A percentile compares a stretch with the other conserved stretches of the same genome.
phyloP scores from a whole-genome alignment of 2,888 invertebrate genomes.

The Ariolimax columbianus region DNA sequence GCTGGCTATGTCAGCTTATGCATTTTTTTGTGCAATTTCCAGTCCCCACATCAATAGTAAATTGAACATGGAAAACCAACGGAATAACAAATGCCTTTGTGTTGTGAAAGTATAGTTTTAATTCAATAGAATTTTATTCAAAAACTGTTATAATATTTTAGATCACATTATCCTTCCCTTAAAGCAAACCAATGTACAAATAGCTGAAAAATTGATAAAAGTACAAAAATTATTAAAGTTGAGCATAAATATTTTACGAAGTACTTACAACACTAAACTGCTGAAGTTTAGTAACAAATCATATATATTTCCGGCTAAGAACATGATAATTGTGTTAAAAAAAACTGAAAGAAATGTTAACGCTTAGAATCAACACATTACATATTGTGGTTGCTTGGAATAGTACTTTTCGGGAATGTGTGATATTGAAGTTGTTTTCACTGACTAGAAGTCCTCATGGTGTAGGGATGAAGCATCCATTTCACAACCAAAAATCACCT shows the following conservation, averaged over 20 bases:
- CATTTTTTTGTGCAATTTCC: too few relatives aligned
- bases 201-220: background rate
- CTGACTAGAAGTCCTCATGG: too few relatives aligned
- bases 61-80: background rate
- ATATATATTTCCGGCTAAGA: background rate
- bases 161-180: conserved; percentile 19
- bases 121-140: background rate
- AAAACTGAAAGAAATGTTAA: background rate
- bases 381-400: background rate
- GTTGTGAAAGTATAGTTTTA: background rate
- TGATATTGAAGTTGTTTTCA: too few relatives aligned
- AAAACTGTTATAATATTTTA: background rate
- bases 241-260: background rate
- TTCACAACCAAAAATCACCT: too few relatives aligned
- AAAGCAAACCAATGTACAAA: background rate
- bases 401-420: too few relatives aligned
- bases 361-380: background rate
- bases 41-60: too few relatives aligned
- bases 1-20: too few relatives aligned
- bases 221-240: background rate
- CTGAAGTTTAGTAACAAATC: background rate
- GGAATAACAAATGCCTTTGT: background rate
- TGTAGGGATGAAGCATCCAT: too few relatives aligned
- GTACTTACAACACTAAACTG: background rate
- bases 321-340: background rate